Conservation (phyloP, 2,888 invertebrate genomes). For the Augiades crinisus region DNA sequence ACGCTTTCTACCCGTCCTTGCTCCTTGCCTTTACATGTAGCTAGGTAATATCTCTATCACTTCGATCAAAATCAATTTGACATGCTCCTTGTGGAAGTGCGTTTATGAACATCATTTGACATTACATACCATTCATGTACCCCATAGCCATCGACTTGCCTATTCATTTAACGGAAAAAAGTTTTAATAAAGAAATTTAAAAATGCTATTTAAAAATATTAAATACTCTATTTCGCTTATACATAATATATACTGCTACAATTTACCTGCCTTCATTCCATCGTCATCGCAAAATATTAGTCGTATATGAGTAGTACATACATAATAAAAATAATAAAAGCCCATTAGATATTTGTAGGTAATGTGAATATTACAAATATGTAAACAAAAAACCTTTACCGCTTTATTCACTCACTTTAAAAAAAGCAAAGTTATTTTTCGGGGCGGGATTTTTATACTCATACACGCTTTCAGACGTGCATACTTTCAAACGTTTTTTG, state of each 20-base stretch:
- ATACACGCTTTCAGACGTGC: too few species aligned
- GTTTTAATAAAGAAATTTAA: constrained; percentile 2
- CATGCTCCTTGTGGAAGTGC: constrained; percentile 62
- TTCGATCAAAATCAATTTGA: constrained; percentile 50
- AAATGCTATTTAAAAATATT: constrained; percentile 9
- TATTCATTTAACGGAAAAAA: constrained; percentile 5
- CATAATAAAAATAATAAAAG: too few species aligned
- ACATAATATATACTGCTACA: not conserved
- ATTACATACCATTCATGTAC: constrained; percentile 30
- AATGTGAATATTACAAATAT: not conserved
- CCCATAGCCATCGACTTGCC: constrained; percentile 28
- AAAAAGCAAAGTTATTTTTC: too few species aligned
- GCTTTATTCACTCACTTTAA: too few species aligned
- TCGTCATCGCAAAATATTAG: not conserved
- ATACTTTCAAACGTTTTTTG: too few species aligned
- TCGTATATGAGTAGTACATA: not conserved
- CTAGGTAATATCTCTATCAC: constrained; percentile 65
- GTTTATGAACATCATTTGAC: constrained; percentile 52
- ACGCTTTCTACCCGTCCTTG: constrained; percentile 80
- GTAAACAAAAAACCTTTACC: too few species aligned
- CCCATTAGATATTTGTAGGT: not conserved
- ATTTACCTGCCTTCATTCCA: not conserved
- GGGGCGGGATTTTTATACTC: too few species aligned
- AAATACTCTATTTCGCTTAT: constrained; percentile 1
- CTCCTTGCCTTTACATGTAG: constrained; percentile 79